phyloP scores from a whole-genome alignment of 2,113 vertebrate genomes.

The Chamaea fasciata region DNA sequence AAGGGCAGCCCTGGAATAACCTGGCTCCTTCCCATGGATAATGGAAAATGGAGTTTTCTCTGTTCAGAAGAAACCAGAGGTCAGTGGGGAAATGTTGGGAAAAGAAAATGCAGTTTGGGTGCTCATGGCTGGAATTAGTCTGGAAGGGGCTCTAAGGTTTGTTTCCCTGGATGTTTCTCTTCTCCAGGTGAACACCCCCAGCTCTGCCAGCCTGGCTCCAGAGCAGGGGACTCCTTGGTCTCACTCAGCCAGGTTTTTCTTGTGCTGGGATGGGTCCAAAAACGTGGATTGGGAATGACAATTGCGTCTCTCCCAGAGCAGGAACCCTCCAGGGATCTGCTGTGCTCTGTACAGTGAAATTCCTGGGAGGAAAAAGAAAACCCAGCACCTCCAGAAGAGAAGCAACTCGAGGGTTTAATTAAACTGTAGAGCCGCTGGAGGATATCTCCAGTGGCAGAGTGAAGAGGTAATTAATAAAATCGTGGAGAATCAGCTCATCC shows the following conservation, averaged over 20 bases:
- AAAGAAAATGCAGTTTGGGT: background rate
- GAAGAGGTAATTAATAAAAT: background rate
- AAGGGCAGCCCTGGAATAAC: background rate
- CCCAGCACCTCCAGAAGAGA: background rate
- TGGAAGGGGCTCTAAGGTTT: background rate
- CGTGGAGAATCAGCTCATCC: background rate
- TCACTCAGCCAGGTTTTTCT: too few relatives aligned
- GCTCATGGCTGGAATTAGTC: background rate
- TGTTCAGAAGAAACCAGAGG: background rate
- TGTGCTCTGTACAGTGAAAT: background rate
- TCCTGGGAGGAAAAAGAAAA: background rate
- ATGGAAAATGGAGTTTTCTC: background rate
- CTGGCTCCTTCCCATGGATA: background rate
- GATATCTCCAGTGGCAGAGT: too few relatives aligned
- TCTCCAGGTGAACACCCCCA: background rate
- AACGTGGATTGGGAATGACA: background rate
- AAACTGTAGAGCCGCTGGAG: background rate
- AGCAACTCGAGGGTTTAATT: too few relatives aligned
- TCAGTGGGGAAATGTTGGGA: background rate
- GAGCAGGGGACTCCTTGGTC: background rate
- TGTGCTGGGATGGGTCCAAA: background rate
- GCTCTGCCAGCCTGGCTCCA: background rate
- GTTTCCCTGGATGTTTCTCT: background rate
- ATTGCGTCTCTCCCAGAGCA: rapidly evolving
- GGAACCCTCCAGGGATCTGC: background rate